Evolutionary conservation across 1,140 invertebrate genomes (phyloP).

Genomic region (Ceratosolen solmsi): DNA sequence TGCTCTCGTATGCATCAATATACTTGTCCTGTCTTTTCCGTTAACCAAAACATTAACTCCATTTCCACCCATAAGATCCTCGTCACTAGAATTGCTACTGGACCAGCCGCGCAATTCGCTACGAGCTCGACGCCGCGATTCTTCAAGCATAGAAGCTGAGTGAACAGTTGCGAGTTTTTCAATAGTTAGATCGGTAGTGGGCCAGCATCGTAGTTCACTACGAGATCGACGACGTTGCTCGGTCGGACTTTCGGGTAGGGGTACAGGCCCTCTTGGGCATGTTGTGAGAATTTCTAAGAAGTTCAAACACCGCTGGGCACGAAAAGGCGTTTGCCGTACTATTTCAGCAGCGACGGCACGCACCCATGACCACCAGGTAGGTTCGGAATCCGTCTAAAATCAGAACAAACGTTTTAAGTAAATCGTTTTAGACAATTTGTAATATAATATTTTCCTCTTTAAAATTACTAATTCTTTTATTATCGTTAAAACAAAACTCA

Average conservation of each 20-base stretch:
- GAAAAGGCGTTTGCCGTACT: conserved; percentile 78
- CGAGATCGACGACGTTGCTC: conserved; percentile 66
- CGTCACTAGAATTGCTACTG: conserved; percentile 71
- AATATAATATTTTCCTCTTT: too few species aligned
- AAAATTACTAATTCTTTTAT: too few species aligned
- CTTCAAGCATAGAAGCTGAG: conserved; percentile 48
- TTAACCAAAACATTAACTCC: conserved; percentile 42
- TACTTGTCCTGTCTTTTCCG: conserved; percentile 55
- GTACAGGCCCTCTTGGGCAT: conserved; percentile 65
- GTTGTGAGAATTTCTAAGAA: conserved; percentile 71
- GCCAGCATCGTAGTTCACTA: conserved; percentile 69
- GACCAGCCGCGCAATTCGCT: conserved; percentile 70
- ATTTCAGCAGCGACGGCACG: conserved; percentile 78
- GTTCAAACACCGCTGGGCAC: conserved; percentile 70
- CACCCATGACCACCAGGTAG: conserved; percentile 78
- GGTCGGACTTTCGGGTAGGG: conserved; percentile 65
- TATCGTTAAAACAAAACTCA: too few species aligned
- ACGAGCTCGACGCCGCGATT: conserved; percentile 58
- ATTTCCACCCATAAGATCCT: conserved; percentile 57
- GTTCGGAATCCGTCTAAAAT: conserved; percentile 75
- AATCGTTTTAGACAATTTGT: too few species aligned
- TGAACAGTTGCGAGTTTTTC: conserved; percentile 52
- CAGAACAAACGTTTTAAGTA: conserved; percentile 46
- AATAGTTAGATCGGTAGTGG: conserved; percentile 49
- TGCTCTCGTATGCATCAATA: conserved; percentile 54